These are phyloP conservation scores for Sclerurus mexicanus DNA, from an alignment of 2,113 vertebrate genomes.

Conservation along the genomic window DNA sequence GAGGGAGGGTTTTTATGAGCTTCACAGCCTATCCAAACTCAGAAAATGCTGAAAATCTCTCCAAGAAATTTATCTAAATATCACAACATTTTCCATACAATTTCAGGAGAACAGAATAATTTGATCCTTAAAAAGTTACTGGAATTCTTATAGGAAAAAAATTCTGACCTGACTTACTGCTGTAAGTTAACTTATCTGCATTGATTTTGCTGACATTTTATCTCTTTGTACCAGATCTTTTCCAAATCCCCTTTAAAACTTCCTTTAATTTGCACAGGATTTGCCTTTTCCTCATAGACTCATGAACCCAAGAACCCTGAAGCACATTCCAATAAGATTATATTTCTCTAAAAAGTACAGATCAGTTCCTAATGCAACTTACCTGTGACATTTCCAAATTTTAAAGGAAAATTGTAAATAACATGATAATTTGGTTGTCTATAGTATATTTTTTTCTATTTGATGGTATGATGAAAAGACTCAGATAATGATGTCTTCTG, in stretches of 20 bases:
- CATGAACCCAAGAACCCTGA: not conserved
- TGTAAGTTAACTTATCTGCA: not conserved
- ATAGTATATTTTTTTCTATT: not conserved
- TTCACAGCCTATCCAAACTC: not conserved
- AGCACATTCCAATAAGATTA: not conserved
- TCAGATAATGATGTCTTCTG: not conserved
- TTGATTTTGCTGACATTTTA: not conserved
- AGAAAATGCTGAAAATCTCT: constrained; percentile 16
- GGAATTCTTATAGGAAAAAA: not conserved
- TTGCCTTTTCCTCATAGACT: not conserved
- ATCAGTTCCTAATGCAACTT: not conserved
- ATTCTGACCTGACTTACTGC: not conserved
- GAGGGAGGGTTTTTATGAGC: not conserved
- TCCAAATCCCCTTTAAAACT: not conserved
- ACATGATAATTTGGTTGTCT: not conserved
- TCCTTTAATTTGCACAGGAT: not conserved
- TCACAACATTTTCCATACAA: not conserved
- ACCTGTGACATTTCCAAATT: not conserved
- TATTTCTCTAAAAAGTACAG: not conserved
- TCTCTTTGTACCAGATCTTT: not conserved
- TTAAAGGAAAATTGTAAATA: not conserved
- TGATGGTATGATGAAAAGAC: not conserved
- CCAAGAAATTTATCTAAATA: not conserved
- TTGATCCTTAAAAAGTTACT: not conserved
- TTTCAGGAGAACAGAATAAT: not conserved